Percentiles rank a stretch among this genome's conserved stretches.
phyloP scores from a whole-genome alignment of 2,888 invertebrate genomes.

The Syritta pipiens region DNA sequence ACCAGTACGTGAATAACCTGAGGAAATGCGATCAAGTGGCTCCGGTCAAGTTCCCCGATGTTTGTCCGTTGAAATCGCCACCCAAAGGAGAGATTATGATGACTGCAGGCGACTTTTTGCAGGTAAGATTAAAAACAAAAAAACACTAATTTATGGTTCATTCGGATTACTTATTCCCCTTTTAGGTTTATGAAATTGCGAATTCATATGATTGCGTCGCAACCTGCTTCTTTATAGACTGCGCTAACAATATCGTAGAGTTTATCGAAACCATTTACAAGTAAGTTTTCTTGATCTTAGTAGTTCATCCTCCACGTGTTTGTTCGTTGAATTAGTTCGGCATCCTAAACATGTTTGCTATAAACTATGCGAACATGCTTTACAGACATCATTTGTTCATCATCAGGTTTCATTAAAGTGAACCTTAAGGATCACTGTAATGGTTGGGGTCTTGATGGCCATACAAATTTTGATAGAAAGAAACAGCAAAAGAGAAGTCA shows the following conservation, averaged over 20 bases:
- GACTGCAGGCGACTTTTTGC: slow-evolving; percentile 97
- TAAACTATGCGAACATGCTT: too few relatives aligned
- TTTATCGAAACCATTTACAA: slow-evolving; percentile 95
- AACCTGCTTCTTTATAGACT: slow-evolving; percentile 99
- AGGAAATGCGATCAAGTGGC: slow-evolving; percentile 89
- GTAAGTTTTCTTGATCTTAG: slow-evolving; percentile 66
- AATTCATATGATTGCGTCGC: slow-evolving; percentile 90
- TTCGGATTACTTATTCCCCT: not conserved
- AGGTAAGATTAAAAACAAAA: too few relatives aligned
- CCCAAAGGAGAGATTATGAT: slow-evolving; percentile 89
- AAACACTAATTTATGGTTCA: too few relatives aligned
- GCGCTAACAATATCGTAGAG: slow-evolving; percentile 96
- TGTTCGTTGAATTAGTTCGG: too few relatives aligned
- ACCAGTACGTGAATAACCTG: slow-evolving; percentile 95
- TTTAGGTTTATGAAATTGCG: slow-evolving; percentile 74
- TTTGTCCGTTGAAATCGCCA: slow-evolving; percentile 85
- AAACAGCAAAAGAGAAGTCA: too few relatives aligned
- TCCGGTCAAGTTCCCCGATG: slow-evolving; percentile 92
- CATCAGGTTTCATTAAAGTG: too few relatives aligned
- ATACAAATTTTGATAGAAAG: too few relatives aligned
- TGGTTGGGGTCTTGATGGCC: too few relatives aligned
- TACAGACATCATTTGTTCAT: too few relatives aligned
- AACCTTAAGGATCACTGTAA: too few relatives aligned
- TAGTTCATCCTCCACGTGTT: too few relatives aligned
- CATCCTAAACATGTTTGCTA: too few relatives aligned